A percentile compares a stretch with the other conserved stretches of the same genome.
phyloP scores from a whole-genome alignment of 2,113 vertebrate genomes.

The Trachemys scripta region DNA sequence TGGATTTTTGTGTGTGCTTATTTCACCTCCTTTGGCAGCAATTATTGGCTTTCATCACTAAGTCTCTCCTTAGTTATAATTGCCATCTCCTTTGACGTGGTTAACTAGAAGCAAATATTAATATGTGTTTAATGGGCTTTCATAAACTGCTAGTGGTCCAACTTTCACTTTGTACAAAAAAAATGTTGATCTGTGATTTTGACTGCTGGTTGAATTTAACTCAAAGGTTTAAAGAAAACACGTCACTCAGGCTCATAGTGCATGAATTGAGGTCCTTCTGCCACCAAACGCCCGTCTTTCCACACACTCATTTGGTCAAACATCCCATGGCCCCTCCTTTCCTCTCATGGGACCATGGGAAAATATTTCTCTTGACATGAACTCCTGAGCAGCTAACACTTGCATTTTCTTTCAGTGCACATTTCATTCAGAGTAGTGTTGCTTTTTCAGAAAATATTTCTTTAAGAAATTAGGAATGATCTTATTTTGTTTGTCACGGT shows the following conservation, averaged over 20 bases:
- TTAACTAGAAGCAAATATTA: slow-evolving; percentile 35
- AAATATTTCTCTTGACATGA: slow-evolving; percentile 79
- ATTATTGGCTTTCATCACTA: slow-evolving; percentile 42
- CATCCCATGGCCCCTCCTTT: slow-evolving; percentile 66
- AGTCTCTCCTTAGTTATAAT: slow-evolving; percentile 53
- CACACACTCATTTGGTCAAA: slow-evolving; percentile 59
- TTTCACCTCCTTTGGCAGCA: slow-evolving; percentile 45
- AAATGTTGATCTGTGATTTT: slow-evolving; percentile 60
- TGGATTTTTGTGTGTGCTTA: neutral
- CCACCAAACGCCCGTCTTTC: slow-evolving; percentile 57
- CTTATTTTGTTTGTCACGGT: slow-evolving; percentile 26
- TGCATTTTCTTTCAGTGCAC: slow-evolving; percentile 66
- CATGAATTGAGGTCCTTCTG: slow-evolving; percentile 80
- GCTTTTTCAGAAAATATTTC: slow-evolving; percentile 66
- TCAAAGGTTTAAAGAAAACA: slow-evolving; percentile 79
- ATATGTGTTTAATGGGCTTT: slow-evolving; percentile 40
- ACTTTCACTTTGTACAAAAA: slow-evolving; percentile 50
- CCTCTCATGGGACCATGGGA: slow-evolving; percentile 73
- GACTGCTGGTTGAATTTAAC: slow-evolving; percentile 68
- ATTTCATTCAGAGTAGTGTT: slow-evolving; percentile 35
- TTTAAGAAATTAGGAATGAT: slow-evolving; percentile 54
- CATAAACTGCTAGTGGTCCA: slow-evolving; percentile 44
- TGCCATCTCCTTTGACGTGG: slow-evolving; percentile 57
- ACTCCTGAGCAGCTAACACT: slow-evolving; percentile 68
- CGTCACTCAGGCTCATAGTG: slow-evolving; percentile 70